These are phyloP conservation scores for Poecilia latipinna DNA, from an alignment of 2,113 vertebrate species.

Conservation along the genomic window DNA sequence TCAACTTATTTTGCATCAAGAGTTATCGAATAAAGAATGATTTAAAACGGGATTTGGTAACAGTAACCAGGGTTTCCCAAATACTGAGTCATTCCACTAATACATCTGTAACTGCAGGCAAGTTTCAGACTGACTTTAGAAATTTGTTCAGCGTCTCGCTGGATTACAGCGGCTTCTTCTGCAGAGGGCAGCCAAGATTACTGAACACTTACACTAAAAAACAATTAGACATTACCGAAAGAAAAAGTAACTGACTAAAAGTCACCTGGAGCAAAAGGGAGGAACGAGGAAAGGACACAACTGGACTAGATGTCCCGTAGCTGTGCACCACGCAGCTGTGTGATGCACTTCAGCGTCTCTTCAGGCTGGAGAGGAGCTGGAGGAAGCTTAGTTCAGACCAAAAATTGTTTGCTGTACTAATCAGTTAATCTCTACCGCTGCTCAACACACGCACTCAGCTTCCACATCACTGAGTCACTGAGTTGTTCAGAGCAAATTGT, in stretches of 20 bases:
- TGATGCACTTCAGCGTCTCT: not conserved
- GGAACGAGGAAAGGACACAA: not conserved
- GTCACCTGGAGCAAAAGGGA: not conserved
- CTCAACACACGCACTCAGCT: not conserved
- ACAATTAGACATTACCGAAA: too few relatives aligned
- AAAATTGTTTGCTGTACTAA: not conserved
- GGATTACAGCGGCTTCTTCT: not conserved
- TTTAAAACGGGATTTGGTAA: not conserved
- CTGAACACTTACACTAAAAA: too few relatives aligned
- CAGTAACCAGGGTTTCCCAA: not conserved
- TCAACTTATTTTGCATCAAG: too few relatives aligned
- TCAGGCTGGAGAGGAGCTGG: not conserved
- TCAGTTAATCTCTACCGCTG: not conserved
- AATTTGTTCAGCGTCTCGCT: not conserved
- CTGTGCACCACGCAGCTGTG: not conserved
- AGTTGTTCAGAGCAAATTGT: not conserved
- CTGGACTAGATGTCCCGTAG: not conserved
- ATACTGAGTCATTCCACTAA: not conserved
- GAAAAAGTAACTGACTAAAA: not conserved
- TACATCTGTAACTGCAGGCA: not conserved
- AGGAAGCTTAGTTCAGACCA: not conserved
- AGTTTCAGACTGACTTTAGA: not conserved
- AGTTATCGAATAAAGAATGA: not conserved
- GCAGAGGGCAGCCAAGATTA: not conserved
- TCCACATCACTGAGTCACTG: not conserved